These are phyloP conservation scores for Folsomia manolachei DNA, from an alignment of 2,888 invertebrate genomes.

Conservation along the genomic window DNA sequence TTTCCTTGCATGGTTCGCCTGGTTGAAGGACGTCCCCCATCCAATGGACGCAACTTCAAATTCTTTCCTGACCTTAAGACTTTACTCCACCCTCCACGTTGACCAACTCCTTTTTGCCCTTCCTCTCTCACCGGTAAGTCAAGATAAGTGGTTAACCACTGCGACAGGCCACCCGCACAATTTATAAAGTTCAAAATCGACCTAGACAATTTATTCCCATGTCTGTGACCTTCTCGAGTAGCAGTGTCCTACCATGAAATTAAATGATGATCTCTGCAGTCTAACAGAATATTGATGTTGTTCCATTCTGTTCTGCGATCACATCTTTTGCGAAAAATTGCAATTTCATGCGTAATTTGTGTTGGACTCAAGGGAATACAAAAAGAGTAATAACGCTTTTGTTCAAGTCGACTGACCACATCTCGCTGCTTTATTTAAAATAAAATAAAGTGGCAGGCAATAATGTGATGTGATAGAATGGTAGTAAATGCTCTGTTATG, in stretches of 20 bases:
- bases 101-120: constrained; percentile 75
- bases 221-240: too few relatives aligned
- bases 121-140: constrained; percentile 58
- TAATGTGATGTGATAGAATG: too few relatives aligned
- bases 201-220: too few relatives aligned
- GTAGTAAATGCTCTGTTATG: too few relatives aligned
- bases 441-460: too few relatives aligned
- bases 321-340: neutral
- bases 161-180: too few relatives aligned
- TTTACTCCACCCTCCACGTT: constrained; percentile 79
- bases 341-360: neutral
- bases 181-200: too few relatives aligned
- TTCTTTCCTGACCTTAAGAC: constrained; percentile 80
- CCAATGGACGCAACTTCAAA: constrained; percentile 55
- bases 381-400: neutral
- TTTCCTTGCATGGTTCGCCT: constrained; percentile 88
- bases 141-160: too few relatives aligned
- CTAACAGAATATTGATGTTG: too few relatives aligned
- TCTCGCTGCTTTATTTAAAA: neutral
- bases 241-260: too few relatives aligned
- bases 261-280: too few relatives aligned
- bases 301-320: neutral
- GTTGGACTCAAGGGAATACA: neutral
- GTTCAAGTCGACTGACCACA: neutral
- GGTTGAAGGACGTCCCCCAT: constrained; percentile 82